Conservation (phyloP, 2,113 vertebrate genomes). For the Catharus bicknelli region DNA sequence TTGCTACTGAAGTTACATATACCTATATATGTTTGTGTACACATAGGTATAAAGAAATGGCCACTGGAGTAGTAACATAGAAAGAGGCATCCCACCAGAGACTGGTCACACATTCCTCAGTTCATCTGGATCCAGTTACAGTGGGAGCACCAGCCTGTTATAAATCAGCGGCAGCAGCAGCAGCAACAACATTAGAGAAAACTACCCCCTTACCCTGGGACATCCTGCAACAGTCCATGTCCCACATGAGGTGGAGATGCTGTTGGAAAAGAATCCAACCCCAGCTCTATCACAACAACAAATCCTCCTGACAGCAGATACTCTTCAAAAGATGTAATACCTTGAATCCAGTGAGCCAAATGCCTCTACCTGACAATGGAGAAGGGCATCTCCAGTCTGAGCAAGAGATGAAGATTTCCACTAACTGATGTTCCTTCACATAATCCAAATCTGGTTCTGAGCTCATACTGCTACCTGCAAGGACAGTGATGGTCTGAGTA, state of each 20-base stretch:
- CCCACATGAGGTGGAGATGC: not conserved
- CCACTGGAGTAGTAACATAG: not conserved
- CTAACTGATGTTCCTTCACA: not conserved
- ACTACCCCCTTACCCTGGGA: not conserved
- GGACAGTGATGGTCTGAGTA: not conserved
- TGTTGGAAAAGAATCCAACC: not conserved
- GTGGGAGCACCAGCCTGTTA: not conserved
- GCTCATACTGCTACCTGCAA: not conserved
- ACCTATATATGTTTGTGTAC: not conserved
- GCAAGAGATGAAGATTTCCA: not conserved
- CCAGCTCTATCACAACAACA: not conserved
- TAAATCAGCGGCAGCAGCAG: fast-evolving
- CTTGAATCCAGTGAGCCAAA: not conserved
- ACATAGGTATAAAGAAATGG: not conserved
- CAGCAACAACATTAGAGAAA: not conserved
- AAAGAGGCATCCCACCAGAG: not conserved
- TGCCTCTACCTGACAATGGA: not conserved
- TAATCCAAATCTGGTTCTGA: not conserved
- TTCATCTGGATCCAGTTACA: not conserved
- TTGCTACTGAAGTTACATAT: not conserved
- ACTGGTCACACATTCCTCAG: not conserved
- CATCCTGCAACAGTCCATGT: not conserved
- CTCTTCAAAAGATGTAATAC: not conserved
- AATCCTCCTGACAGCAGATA: not conserved
- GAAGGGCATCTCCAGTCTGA: not conserved